Evolutionary conservation across 2,888 invertebrate genomes (phyloP), one percentile per base, ranked within the genome.

Genomic region (Aromia moschata): DNA sequence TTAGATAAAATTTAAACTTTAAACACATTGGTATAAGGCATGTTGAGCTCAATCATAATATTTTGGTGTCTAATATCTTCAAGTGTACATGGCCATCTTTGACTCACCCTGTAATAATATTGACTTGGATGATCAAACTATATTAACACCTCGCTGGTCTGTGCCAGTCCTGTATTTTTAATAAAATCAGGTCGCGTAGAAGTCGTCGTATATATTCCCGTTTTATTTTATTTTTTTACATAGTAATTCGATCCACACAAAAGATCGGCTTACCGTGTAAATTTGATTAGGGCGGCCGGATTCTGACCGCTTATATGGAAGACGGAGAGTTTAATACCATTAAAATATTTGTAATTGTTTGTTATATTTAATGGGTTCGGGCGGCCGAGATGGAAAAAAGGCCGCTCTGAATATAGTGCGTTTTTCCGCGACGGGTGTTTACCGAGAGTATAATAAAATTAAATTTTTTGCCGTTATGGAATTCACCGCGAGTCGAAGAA

Each of bases 141-240:
- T n/a, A n/a, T n/a, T n/a, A n/a, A n/a, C n/a, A n/a, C n/a, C n/a
- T n/a, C n/a, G n/a, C n/a, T n/a, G n/a, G n/a, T n/a, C n/a, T n/a
- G n/a, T n/a, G n/a, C n/a, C n/a, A n/a, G n/a, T n/a, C n/a, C n/a
- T n/a, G n/a, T n/a, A n/a, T n/a, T 25, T 25, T 25, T 25, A 25
- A 25, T 25, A 25, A 44, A 52, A 46, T 56, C 47, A 41, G 33
- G 49, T 33, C 33, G 56, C 33, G 38, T 37, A 20, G 49, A 30
- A 37, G 20, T 12, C 7, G 20, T 12, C 7, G 38, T 37, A 37
- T 37, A 9, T 36, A 38, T 20, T 20, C 18, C 31, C 37, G 36
- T 49, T 49, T 49, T 37, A 44, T 17, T 43, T 43, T 11, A 20
- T 20, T 43, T 43, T n/a, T n/a, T n/a, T n/a, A n/a, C n/a, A n/a